A percentile compares a stretch with the other conserved stretches of the same genome.
phyloP scores from a whole-genome alignment of 2,888 invertebrate species.

The Timema cristinae region DNA sequence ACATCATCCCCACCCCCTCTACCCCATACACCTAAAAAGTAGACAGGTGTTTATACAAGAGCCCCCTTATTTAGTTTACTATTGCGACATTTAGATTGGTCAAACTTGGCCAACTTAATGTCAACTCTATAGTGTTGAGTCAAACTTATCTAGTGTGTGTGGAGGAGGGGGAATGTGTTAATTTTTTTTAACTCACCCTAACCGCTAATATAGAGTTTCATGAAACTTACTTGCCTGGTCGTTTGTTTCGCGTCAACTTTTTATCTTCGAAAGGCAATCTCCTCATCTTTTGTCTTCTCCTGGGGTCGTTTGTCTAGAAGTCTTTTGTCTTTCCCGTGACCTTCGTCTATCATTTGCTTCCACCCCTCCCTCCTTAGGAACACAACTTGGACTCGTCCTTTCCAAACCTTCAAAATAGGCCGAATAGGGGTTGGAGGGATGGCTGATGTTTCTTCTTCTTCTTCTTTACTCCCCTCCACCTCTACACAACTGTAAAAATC shows the following conservation, averaged over 20 bases:
- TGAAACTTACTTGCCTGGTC: neutral
- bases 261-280: neutral
- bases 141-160: too few relatives aligned
- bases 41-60: too few relatives aligned
- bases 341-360: conserved; percentile 12
- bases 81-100: too few relatives aligned
- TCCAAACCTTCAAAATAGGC: conserved; percentile 12
- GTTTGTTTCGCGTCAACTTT: neutral
- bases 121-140: too few relatives aligned
- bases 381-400: conserved; percentile 12
- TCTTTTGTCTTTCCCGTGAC: conserved; percentile 14
- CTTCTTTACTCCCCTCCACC: conserved; percentile 4
- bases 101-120: too few relatives aligned
- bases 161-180: neutral
- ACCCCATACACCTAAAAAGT: too few relatives aligned
- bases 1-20: too few relatives aligned
- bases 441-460: conserved; percentile 1
- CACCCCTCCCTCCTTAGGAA: neutral
- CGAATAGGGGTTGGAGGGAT: neutral
- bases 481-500: neutral
- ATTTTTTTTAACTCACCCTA: too few relatives aligned
- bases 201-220: too few relatives aligned
- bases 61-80: too few relatives aligned
- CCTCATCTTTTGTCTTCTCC: conserved; percentile 8
- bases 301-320: neutral